Conservation (phyloP, 2,888 invertebrate genomes). For the Yponomeuta plumbellus region DNA sequence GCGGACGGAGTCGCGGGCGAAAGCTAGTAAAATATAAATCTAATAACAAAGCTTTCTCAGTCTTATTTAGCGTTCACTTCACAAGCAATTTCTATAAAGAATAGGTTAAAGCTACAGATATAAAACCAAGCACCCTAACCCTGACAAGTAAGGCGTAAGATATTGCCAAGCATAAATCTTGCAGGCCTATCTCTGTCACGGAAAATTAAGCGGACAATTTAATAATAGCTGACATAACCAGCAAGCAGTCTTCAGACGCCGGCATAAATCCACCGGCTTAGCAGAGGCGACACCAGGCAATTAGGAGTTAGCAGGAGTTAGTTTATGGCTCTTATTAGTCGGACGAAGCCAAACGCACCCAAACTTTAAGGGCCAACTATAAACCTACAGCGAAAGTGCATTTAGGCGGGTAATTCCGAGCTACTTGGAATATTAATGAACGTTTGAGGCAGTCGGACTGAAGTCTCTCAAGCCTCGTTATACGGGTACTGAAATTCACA, state of each 20-base stretch:
- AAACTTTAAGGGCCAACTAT: conserved; percentile 40
- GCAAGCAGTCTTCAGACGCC: conserved; percentile 33
- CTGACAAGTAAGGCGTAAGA: neutral
- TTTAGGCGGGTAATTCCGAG: conserved; percentile 50
- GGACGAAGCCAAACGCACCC: conserved; percentile 35
- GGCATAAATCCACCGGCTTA: conserved; percentile 50
- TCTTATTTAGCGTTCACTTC: too few species aligned
- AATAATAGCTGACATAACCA: conserved; percentile 16
- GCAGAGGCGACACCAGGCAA: conserved; percentile 51
- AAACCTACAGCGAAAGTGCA: conserved; percentile 60
- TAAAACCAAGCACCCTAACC: neutral
- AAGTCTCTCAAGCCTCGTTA: neutral
- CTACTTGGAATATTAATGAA: conserved; percentile 63
- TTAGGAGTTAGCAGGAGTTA: conserved; percentile 49
- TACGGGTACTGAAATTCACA: conserved; percentile 29
- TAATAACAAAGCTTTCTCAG: too few species aligned
- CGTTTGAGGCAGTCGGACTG: conserved; percentile 30
- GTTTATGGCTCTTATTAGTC: conserved; percentile 40
- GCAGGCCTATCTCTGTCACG: conserved; percentile 1
- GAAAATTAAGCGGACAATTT: conserved; percentile 21
- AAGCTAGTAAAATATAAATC: too few species aligned
- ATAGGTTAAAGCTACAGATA: neutral
- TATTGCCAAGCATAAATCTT: conserved; percentile 10
- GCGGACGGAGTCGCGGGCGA: too few species aligned
- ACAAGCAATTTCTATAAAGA: too few species aligned